A percentile compares a stretch with the other conserved stretches of the same genome.
These are phyloP conservation scores for Cettia cetti DNA, from an alignment of 2,113 vertebrate species.

Conservation along the genomic window DNA sequence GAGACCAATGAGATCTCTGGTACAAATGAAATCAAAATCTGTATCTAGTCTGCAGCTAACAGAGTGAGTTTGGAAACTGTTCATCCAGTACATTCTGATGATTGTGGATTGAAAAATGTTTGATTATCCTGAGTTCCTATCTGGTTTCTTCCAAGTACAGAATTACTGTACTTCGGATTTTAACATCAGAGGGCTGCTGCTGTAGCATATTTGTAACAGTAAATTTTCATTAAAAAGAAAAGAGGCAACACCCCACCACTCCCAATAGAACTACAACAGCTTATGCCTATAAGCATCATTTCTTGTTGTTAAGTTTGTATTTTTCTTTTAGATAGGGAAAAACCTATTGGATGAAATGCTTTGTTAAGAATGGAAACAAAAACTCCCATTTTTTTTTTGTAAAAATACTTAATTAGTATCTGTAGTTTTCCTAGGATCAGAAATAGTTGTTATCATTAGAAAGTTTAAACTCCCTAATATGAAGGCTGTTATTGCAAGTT, in stretches of 20 bases:
- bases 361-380: neutral
- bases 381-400: fast-evolving
- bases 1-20: neutral
- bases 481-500: neutral
- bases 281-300: neutral
- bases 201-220: neutral
- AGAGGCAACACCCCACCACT: fast-evolving
- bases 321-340: neutral
- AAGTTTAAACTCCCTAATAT: neutral
- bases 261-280: fast-evolving
- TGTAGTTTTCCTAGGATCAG: neutral
- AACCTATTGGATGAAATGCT: fast-evolving
- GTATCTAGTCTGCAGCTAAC: neutral
- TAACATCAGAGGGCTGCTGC: neutral
- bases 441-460: neutral
- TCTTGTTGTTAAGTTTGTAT: neutral
- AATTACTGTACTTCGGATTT: neutral
- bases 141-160: neutral
- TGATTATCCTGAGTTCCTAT: neutral
- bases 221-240: neutral
- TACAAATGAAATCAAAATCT: neutral
- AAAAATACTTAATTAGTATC: neutral
- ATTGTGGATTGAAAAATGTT: neutral
- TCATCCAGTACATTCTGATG: neutral
- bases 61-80: neutral